These are phyloP conservation scores for Leptestheria dahalacensis DNA, from an alignment of 1,140 invertebrate genomes.

Conservation along the genomic window DNA sequence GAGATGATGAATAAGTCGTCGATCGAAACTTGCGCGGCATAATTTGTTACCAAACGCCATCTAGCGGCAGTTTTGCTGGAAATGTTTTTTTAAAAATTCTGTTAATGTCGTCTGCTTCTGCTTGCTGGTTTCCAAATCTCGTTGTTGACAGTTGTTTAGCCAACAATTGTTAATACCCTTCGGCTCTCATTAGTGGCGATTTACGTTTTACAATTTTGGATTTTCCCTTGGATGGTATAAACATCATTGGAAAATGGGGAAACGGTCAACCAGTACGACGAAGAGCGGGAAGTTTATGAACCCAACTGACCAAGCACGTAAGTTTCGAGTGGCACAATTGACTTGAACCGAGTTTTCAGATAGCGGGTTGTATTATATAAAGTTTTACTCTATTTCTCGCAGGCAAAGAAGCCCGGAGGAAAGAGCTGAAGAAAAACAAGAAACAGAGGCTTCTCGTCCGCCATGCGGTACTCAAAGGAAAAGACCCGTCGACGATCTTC, in stretches of 20 bases:
- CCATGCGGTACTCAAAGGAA: constrained; percentile 92
- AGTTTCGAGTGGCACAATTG: constrained; percentile 29
- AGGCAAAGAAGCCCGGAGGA: constrained; percentile 95
- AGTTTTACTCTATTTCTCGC: constrained; percentile 21
- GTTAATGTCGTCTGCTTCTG: too few relatives aligned
- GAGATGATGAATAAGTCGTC: too few relatives aligned
- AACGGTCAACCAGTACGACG: constrained; percentile 91
- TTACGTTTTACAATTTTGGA: too few relatives aligned
- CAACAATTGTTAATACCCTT: too few relatives aligned
- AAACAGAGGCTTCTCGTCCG: constrained; percentile 87
- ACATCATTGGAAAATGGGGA: constrained; percentile 79
- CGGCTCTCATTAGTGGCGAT: too few relatives aligned
- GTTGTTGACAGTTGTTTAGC: too few relatives aligned
- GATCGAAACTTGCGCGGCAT: too few relatives aligned
- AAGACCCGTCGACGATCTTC: constrained; percentile 86
- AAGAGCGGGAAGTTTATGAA: constrained; percentile 99
- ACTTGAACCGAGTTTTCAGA: background rate
- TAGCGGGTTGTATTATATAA: constrained; percentile 4
- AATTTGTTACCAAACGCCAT: too few relatives aligned
- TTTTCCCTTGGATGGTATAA: too few relatives aligned
- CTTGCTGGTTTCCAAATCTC: too few relatives aligned
- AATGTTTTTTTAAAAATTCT: too few relatives aligned
- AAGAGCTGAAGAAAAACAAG: constrained; percentile 96
- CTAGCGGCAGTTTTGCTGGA: too few relatives aligned
- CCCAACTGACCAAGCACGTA: constrained; percentile 93